Conservation (phyloP, 30 jellyfish, hydroid and myxozoan genomes). For the Chironex yamaguchii region DNA sequence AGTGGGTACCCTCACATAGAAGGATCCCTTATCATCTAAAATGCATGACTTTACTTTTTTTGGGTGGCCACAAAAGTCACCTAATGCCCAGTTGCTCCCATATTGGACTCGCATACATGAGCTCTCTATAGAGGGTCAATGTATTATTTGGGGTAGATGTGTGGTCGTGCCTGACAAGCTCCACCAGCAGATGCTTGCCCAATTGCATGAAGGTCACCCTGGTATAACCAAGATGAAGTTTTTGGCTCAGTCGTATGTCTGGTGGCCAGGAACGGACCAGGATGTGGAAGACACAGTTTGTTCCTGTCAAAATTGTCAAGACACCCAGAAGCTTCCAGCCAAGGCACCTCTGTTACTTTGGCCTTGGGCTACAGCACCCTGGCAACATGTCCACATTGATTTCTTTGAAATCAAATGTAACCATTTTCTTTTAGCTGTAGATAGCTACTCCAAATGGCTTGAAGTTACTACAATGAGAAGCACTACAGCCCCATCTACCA, state of each 20-base stretch:
- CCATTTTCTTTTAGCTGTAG: not conserved
- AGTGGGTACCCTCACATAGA: too few species aligned
- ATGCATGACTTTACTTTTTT: too few species aligned
- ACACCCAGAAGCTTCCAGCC: not conserved
- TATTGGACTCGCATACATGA: not conserved
- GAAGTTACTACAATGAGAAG: not conserved
- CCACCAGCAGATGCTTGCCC: constrained; percentile 1
- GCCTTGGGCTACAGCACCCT: not conserved
- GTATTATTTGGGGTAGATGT: not conserved
- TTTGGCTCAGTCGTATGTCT: constrained; percentile 14
- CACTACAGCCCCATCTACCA: not conserved
- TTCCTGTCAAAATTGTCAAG: not conserved
- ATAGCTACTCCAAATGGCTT: not conserved
- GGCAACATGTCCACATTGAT: not conserved
- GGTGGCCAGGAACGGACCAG: constrained; percentile 66
- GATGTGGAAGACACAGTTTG: constrained; percentile 29
- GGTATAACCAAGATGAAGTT: constrained; percentile 28
- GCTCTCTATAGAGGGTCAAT: not conserved
- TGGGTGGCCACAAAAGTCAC: not conserved
- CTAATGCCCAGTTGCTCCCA: not conserved
- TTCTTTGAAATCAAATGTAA: not conserved
- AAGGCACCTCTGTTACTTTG: not conserved
- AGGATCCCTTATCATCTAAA: too few species aligned
- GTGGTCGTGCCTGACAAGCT: not conserved
- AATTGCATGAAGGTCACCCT: constrained; percentile 52